Percentiles rank a stretch among this genome's conserved stretches.
These are phyloP conservation scores for Achatina immaculata DNA, from an alignment of 1,140 invertebrate genomes.

Conservation along the genomic window DNA sequence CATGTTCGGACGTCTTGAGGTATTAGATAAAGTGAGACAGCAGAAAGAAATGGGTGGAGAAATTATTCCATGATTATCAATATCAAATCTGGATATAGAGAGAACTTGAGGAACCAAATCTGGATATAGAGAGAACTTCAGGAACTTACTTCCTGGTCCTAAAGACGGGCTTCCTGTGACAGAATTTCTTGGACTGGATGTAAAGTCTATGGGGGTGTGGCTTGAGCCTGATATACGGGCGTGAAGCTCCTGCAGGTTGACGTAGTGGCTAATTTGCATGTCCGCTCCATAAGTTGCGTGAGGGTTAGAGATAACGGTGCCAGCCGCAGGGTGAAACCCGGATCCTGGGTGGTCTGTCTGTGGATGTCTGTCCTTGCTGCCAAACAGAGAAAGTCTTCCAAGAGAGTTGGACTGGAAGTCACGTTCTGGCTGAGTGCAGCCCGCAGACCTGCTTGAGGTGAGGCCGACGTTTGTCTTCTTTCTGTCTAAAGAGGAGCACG, in stretches of 20 bases:
- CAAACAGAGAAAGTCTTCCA: conserved; percentile 59
- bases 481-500: conserved; percentile 59
- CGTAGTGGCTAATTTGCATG: conserved; percentile 46
- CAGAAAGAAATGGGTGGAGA: too few relatives aligned
- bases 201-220: conserved; percentile 63
- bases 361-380: conserved; percentile 51
- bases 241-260: conserved; percentile 52
- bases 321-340: conserved; percentile 53
- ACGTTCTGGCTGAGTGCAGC: conserved; percentile 54
- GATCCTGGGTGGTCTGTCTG: conserved; percentile 13
- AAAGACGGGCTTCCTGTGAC: not conserved
- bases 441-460: conserved; percentile 52
- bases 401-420: conserved; percentile 67
- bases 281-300: conserved; percentile 62
- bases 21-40: too few relatives aligned
- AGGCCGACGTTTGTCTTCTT: conserved; percentile 47
- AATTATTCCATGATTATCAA: too few relatives aligned
- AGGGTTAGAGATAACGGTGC: conserved; percentile 67
- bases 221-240: conserved; percentile 43
- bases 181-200: conserved; percentile 58
- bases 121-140: too few relatives aligned
- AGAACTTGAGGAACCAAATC: too few relatives aligned
- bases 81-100: too few relatives aligned
- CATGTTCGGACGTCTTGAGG: too few relatives aligned
- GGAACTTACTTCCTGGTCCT: too few relatives aligned